A percentile compares a stretch with the other conserved stretches of the same genome.
Conservation (phyloP, 2,888 invertebrate species). For the Chelonus formosanus region DNA sequence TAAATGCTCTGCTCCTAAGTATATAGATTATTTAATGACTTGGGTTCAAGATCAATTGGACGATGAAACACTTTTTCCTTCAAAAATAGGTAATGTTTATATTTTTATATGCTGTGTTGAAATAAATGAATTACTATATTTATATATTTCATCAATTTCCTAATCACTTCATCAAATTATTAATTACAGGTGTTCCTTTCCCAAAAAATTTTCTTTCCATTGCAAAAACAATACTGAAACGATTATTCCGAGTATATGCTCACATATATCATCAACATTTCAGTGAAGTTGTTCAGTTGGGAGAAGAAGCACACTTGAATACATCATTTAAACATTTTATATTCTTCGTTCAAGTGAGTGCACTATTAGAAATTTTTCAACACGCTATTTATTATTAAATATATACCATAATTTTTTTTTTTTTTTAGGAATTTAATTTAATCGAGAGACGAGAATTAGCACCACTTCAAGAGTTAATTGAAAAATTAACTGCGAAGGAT, state of each 20-base stretch:
- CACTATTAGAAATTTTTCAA: not conserved
- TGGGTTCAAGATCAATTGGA: conserved; percentile 99
- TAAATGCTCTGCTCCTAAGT: conserved; percentile 98
- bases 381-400: no score
- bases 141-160: no score
- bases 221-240: conserved; percentile 97
- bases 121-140: no score
- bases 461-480: conserved; percentile 96
- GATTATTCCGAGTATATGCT: conserved; percentile 98
- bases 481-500: conserved; percentile 91
- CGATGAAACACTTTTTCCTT: conserved; percentile 97
- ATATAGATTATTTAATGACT: conserved; percentile 99
- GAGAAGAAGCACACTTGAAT: conserved; percentile 98
- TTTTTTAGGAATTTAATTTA: conserved; percentile 91
- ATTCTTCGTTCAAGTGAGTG: conserved; percentile 88
- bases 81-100: conserved; percentile 82
- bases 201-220: conserved; percentile 96
- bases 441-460: conserved; percentile 97
- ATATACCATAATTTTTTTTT: not conserved
- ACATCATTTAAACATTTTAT: conserved; percentile 99
- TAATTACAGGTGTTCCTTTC: conserved; percentile 86
- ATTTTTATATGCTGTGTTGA: no score
- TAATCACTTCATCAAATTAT: not conserved
- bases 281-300: conserved; percentile 94
- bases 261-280: conserved; percentile 99